These are phyloP conservation scores for Melinaea menophilus DNA, from an alignment of 2,888 invertebrate genomes.

Conservation along the genomic window DNA sequence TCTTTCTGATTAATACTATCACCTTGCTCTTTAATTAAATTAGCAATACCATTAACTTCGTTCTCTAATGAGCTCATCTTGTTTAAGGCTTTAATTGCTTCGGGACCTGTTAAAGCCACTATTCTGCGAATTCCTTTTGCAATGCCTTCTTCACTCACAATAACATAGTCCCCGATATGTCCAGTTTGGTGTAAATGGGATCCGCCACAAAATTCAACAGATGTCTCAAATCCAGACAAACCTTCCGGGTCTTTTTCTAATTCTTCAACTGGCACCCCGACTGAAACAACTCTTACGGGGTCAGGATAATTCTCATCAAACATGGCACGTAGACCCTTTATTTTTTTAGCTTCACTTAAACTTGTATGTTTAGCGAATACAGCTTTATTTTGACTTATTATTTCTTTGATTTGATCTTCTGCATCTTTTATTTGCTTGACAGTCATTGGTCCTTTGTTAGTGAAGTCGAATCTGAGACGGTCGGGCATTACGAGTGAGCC, in stretches of 20 bases:
- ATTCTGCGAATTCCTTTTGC: slow-evolving; percentile 98
- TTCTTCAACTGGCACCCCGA: slow-evolving; percentile 94
- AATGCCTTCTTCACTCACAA: slow-evolving; percentile 98
- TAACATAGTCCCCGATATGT: slow-evolving; percentile 96
- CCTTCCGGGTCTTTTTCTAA: slow-evolving; percentile 91
- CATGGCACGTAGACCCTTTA: slow-evolving; percentile 95
- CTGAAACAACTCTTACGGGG: slow-evolving; percentile 94
- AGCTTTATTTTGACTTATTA: slow-evolving; percentile 85
- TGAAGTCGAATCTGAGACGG: slow-evolving; percentile 97
- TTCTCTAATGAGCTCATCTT: slow-evolving; percentile 87
- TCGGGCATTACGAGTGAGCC: slow-evolving; percentile 99
- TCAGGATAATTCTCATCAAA: slow-evolving; percentile 99
- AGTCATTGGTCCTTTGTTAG: slow-evolving; percentile 94
- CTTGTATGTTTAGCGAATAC: slow-evolving; percentile 94
- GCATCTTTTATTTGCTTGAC: slow-evolving; percentile 90
- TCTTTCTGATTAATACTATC: slow-evolving; percentile 79
- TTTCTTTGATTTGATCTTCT: slow-evolving; percentile 87
- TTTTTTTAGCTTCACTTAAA: slow-evolving; percentile 91
- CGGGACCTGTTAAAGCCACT: slow-evolving; percentile 96
- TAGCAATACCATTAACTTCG: slow-evolving; percentile 81
- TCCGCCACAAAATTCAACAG: slow-evolving; percentile 99
- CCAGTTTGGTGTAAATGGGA: slow-evolving; percentile 95
- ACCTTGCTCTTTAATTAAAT: slow-evolving; percentile 76
- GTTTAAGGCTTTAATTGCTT: slow-evolving; percentile 92
- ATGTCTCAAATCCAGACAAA: slow-evolving; percentile 87